Percentiles rank a stretch among this genome's conserved stretches.
These are phyloP conservation scores for Peromyscus nudipes DNA, from an alignment of 2,797 vertebrate species.

Conservation along the genomic window DNA sequence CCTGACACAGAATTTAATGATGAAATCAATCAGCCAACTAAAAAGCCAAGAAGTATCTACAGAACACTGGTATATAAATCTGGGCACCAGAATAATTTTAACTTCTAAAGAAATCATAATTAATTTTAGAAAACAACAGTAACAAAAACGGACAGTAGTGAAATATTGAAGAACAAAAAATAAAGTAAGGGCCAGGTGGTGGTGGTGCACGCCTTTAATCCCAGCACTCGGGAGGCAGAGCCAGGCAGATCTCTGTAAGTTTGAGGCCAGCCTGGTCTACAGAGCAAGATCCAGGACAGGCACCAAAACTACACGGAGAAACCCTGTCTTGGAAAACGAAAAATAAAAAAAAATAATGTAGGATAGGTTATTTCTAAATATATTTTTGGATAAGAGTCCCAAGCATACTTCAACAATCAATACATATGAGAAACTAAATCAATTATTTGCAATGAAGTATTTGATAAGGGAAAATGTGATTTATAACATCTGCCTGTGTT, in stretches of 20 bases:
- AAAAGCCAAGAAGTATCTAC: background rate
- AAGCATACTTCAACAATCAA: background rate
- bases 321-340: no score
- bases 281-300: no score
- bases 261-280: no score
- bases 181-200: background rate
- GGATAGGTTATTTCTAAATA: background rate
- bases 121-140: background rate
- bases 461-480: constrained; percentile 15
- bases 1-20: constrained; percentile 55
- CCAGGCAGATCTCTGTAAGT: no score
- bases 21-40: constrained; percentile 22
- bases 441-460: background rate
- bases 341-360: background rate
- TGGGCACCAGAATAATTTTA: background rate
- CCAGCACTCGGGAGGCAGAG: no score
- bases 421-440: background rate
- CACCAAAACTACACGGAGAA: no score
- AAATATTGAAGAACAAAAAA: background rate
- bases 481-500: background rate
- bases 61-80: background rate
- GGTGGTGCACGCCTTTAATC: no score
- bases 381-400: background rate
- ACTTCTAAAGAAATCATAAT: background rate
- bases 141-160: background rate